phyloP scores from a whole-genome alignment of 2,797 vertebrate genomes.

The Pipistrellus pygmaeus region DNA sequence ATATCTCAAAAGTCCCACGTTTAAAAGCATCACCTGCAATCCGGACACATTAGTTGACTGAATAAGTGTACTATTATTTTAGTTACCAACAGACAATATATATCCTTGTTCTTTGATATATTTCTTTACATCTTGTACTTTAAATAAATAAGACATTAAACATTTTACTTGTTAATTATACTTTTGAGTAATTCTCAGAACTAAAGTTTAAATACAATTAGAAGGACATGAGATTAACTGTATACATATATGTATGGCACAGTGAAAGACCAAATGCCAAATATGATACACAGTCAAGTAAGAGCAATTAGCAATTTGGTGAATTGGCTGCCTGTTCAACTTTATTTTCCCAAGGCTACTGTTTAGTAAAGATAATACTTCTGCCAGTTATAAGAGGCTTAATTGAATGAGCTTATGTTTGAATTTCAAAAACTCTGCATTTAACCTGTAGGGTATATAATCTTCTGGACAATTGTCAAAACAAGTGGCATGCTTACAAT shows the following conservation, averaged over 20 bases:
- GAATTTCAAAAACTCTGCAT: constrained; percentile 55
- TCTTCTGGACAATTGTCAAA: constrained; percentile 58
- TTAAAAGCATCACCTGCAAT: not conserved
- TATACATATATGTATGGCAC: not conserved
- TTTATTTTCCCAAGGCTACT: constrained; percentile 68
- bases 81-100: not conserved
- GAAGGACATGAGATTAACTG: not conserved
- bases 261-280: constrained; percentile 10
- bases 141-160: not conserved
- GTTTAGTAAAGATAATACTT: constrained; percentile 62
- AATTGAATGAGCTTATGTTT: constrained; percentile 45
- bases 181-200: not conserved
- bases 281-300: constrained; percentile 53
- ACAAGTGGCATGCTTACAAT: constrained; percentile 42
- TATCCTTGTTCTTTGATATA: not conserved
- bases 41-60: not conserved
- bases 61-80: not conserved
- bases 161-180: constrained; percentile 23
- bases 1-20: not conserved
- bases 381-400: constrained; percentile 55
- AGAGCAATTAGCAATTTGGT: constrained; percentile 66
- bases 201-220: constrained; percentile 40
- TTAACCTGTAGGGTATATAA: constrained; percentile 47
- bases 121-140: not conserved
- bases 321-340: constrained; percentile 60